Conservation (phyloP, 1,140 invertebrate species). For the Grapholita molesta region DNA sequence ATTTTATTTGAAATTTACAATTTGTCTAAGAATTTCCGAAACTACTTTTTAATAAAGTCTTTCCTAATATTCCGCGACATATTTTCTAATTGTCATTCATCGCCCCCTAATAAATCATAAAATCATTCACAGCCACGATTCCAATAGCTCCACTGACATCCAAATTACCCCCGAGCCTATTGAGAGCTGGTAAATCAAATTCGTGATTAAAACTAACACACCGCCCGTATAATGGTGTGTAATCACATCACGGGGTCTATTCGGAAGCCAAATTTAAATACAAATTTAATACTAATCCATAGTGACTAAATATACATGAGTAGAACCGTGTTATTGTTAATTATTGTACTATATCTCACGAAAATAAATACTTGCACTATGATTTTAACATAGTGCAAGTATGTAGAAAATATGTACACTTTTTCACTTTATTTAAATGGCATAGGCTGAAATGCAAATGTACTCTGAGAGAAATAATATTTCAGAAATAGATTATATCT, state of each 20-base stretch:
- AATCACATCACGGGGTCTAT: conserved; percentile 42
- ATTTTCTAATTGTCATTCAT: neutral
- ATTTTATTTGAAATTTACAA: too few species aligned
- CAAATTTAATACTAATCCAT: neutral
- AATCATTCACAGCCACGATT: neutral
- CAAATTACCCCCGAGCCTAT: neutral
- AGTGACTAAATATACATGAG: neutral
- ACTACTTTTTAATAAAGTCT: too few species aligned
- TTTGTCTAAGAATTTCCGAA: neutral
- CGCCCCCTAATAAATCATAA: neutral
- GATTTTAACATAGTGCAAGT: too few species aligned
- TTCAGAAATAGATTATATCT: too few species aligned
- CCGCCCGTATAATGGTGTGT: conserved; percentile 57
- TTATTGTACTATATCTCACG: too few species aligned
- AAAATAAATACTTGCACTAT: too few species aligned
- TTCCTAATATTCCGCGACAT: neutral
- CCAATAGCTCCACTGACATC: neutral
- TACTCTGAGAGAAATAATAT: too few species aligned
- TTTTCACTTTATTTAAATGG: too few species aligned
- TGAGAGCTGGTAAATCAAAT: conserved; percentile 40
- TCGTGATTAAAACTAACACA: conserved; percentile 65
- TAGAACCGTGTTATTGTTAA: too few species aligned
- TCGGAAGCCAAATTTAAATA: neutral
- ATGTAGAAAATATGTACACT: too few species aligned
- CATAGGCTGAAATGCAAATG: too few species aligned